A percentile compares a stretch with the other conserved stretches of the same genome.
These are phyloP conservation scores for Lates japonicus DNA, from an alignment of 2,797 vertebrate genomes.

Conservation along the genomic window DNA sequence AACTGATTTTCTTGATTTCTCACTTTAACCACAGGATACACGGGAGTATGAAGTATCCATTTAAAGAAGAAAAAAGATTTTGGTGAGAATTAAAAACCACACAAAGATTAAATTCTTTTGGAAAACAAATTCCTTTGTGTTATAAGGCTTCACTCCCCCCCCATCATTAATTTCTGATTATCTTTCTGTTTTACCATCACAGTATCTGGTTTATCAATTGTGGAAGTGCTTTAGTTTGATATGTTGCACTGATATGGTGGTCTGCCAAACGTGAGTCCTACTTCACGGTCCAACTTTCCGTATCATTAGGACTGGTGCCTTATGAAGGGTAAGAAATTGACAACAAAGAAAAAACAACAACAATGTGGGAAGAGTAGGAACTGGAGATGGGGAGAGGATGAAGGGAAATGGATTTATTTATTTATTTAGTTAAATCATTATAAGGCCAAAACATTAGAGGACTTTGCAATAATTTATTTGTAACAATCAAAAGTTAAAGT, in stretches of 20 bases:
- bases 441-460: conserved; percentile 66
- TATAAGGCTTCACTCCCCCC: conserved; percentile 65
- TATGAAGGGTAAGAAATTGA: conserved; percentile 76
- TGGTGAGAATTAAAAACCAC: conserved; percentile 59
- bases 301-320: conserved; percentile 85
- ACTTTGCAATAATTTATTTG: conserved; percentile 73
- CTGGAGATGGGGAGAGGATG: not conserved
- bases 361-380: conserved; percentile 24
- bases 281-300: conserved; percentile 71
- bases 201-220: conserved; percentile 34
- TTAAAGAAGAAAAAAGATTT: conserved; percentile 77
- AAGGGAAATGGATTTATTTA: conserved; percentile 44
- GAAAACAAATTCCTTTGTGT: conserved; percentile 77
- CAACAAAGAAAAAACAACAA: conserved; percentile 34
- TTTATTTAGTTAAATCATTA: conserved; percentile 21
- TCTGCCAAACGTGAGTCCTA: conserved; percentile 65
- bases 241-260: conserved; percentile 52
- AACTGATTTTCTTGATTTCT: conserved; percentile 18
- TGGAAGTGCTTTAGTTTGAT: conserved; percentile 61
- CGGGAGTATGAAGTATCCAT: conserved; percentile 96
- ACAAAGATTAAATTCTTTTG: conserved; percentile 59
- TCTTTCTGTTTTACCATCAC: conserved; percentile 35
- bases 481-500: conserved; percentile 55
- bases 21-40: conserved; percentile 87
- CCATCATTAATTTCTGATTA: conserved; percentile 51